A percentile compares a stretch with the other conserved stretches of the same genome.
phyloP scores from a whole-genome alignment of 2,113 vertebrate species.

The Hystrix cristata region DNA sequence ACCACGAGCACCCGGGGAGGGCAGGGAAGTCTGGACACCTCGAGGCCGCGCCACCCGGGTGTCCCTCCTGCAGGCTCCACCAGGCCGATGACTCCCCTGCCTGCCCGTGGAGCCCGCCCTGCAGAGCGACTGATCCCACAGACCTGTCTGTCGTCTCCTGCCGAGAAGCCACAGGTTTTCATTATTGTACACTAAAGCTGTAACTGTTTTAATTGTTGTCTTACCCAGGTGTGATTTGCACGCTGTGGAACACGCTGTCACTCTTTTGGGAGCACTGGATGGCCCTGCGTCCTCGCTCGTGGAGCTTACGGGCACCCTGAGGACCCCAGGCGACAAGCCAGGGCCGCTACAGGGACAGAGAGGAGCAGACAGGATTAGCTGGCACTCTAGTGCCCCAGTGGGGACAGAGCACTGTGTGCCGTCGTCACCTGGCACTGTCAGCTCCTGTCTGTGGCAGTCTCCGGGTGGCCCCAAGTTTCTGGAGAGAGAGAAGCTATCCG shows the following conservation, averaged over 20 bases:
- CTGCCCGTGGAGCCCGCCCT: not conserved
- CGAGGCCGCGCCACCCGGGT: not conserved
- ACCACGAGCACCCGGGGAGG: not conserved
- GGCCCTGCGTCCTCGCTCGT: rapidly evolving
- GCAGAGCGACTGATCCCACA: not conserved
- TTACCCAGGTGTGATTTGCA: not conserved
- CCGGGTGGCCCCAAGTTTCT: not conserved
- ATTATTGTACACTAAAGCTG: not conserved
- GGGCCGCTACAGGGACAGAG: not conserved
- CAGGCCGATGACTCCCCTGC: rapidly evolving
- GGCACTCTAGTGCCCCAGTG: rapidly evolving
- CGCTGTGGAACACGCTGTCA: rapidly evolving
- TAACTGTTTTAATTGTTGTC: not conserved
- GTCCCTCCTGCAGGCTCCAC: not conserved
- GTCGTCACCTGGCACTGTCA: rapidly evolving
- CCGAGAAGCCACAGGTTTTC: too few relatives aligned
- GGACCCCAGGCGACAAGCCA: not conserved
- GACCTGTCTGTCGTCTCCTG: too few relatives aligned
- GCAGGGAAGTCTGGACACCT: not conserved
- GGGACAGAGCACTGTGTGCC: rapidly evolving
- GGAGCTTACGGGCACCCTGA: not conserved
- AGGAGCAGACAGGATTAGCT: not conserved
- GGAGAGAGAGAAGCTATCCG: rapidly evolving
- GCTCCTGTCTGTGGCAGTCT: too few relatives aligned
- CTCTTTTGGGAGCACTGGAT: not conserved